These are phyloP conservation scores for Notothenia rossii DNA, from an alignment of 2,113 vertebrate genomes.

Conservation along the genomic window DNA sequence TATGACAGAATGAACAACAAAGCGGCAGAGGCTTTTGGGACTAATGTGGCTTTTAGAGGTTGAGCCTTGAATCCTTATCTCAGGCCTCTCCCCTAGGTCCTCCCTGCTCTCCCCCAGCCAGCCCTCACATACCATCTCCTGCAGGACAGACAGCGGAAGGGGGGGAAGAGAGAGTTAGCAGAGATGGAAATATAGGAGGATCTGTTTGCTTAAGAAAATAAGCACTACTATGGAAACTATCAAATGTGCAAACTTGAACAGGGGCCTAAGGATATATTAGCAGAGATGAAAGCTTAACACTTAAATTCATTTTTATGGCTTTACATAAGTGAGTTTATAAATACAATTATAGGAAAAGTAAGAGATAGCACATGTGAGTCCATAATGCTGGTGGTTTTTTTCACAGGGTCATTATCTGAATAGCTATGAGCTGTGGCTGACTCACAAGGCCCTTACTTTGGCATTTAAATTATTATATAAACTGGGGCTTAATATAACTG, in stretches of 20 bases:
- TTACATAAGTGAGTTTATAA: neutral
- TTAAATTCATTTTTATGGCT: neutral
- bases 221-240: constrained; percentile 49
- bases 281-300: constrained; percentile 1
- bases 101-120: constrained; percentile 11
- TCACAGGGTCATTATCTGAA: constrained; percentile 43
- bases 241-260: constrained; percentile 14
- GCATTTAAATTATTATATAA: constrained; percentile 80
- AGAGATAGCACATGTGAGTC: constrained; percentile 1
- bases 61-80: constrained; percentile 71
- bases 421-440: constrained; percentile 62
- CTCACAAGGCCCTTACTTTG: constrained; percentile 62
- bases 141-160: constrained; percentile 47
- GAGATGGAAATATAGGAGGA: constrained; percentile 53
- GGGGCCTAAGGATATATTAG: constrained; percentile 26
- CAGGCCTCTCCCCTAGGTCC: constrained; percentile 33
- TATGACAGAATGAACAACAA: constrained; percentile 55
- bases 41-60: constrained; percentile 67
- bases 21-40: constrained; percentile 50
- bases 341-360: neutral
- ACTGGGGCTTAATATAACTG: constrained; percentile 75
- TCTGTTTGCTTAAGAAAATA: constrained; percentile 45
- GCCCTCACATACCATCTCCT: constrained; percentile 48
- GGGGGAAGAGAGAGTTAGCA: constrained; percentile 44
- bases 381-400: constrained; percentile 16